Percentiles rank a stretch among this genome's conserved stretches.
phyloP scores from a whole-genome alignment of 2,888 invertebrate genomes.

The Tromatobia lineatoria region DNA sequence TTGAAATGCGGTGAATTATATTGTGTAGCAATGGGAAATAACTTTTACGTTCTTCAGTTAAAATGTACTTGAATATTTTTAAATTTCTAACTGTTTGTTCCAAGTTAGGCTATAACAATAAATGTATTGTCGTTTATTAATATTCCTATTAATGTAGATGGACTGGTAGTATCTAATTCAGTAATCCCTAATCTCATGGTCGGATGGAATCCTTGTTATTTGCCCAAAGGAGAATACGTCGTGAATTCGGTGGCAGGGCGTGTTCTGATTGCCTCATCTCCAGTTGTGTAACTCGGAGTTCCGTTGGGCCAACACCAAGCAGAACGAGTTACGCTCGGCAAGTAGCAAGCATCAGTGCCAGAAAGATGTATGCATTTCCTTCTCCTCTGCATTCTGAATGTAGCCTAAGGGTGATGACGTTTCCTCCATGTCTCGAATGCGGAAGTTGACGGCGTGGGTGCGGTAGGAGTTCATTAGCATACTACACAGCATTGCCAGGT shows the following conservation, averaged over 20 bases:
- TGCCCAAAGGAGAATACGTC: neutral
- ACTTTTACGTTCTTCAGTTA: too few relatives aligned
- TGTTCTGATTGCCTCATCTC: conserved; percentile 40
- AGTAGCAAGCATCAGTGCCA: conserved; percentile 13
- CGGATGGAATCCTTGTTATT: neutral
- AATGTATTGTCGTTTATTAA: neutral
- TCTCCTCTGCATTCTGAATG: conserved; percentile 30
- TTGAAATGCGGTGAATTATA: too few relatives aligned
- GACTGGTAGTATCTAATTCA: neutral
- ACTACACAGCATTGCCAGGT: conserved; percentile 67
- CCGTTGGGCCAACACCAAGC: neutral
- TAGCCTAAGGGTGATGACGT: conserved; percentile 47
- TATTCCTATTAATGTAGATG: neutral
- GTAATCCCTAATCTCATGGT: neutral
- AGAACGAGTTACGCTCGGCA: conserved; percentile 20
- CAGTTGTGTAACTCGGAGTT: conserved; percentile 30
- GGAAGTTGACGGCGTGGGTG: conserved; percentile 41
- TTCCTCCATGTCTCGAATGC: conserved; percentile 36
- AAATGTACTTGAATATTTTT: too few relatives aligned
- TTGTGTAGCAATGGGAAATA: too few relatives aligned
- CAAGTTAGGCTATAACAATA: too few relatives aligned
- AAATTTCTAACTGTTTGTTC: too few relatives aligned
- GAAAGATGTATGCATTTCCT: conserved; percentile 40
- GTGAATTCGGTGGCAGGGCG: conserved; percentile 21
- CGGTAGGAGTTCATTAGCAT: conserved; percentile 71